Conservation (phyloP, 2,888 invertebrate genomes). For the Fragum whitleyi region DNA sequence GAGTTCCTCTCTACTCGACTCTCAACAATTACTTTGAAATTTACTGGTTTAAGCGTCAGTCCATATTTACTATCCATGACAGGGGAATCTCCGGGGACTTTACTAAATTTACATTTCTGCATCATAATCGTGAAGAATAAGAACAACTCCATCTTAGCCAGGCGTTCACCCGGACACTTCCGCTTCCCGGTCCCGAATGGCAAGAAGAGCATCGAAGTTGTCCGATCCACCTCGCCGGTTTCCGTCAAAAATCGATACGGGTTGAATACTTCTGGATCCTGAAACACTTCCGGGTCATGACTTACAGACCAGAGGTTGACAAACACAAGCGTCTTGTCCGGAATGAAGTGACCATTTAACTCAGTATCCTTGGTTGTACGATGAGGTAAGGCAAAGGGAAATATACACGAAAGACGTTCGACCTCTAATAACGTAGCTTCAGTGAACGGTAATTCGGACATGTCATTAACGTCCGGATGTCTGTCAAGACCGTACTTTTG, state of each 20-base stretch:
- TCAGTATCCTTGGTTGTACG: slow-evolving; percentile 76
- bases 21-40: slow-evolving; percentile 70
- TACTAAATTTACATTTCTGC: slow-evolving; percentile 72
- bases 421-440: slow-evolving; percentile 78
- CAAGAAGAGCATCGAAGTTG: slow-evolving; percentile 70
- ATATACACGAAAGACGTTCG: slow-evolving; percentile 76
- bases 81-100: slow-evolving; percentile 62
- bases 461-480: slow-evolving; percentile 70
- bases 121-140: slow-evolving; percentile 77
- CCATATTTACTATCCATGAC: slow-evolving; percentile 76
- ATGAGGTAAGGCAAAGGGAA: slow-evolving; percentile 81
- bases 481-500: slow-evolving; percentile 67
- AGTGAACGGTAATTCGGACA: slow-evolving; percentile 71
- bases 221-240: slow-evolving; percentile 63
- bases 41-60: slow-evolving; percentile 73
- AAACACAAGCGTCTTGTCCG: slow-evolving; percentile 75
- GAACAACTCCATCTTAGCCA: slow-evolving; percentile 79
- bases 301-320: slow-evolving; percentile 79
- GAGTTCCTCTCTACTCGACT: slow-evolving; percentile 24
- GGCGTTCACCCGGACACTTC: slow-evolving; percentile 79
- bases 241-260: slow-evolving; percentile 75
- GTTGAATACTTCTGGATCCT: slow-evolving; percentile 76
- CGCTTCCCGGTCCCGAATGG: slow-evolving; percentile 79
- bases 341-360: slow-evolving; percentile 69
- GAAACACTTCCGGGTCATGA: slow-evolving; percentile 74